Base-by-base conservation (phyloP, 2,113 vertebrate genomes). In the Corvus cornix region DNA sequence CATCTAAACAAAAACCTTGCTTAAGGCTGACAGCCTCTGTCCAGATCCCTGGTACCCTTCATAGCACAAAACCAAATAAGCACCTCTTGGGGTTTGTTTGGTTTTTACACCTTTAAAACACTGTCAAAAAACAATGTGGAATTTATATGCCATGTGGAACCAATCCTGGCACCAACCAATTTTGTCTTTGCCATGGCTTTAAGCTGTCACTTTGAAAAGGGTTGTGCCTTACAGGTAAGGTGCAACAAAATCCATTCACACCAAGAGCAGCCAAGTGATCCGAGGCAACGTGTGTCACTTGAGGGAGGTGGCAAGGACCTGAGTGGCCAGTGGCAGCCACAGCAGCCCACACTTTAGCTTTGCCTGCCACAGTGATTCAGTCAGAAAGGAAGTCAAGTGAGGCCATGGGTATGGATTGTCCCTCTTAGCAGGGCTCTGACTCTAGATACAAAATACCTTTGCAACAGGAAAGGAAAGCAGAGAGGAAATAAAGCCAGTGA, bases 201-300 rank as follows among this genome's bases (percentile, higher is more conserved):
- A 27, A 73, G 63, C n/a, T 66, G 58, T 19, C 41, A 4, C 28
- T 66, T 56, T 39, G 28, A 8, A 59, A 63, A 55, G 20, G 4
- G 4, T 2, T 37, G 13, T 17, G 24, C 7, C 7, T 59, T 30
- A 11, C 0, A 1, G 31, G 26, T 13, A 39, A 39, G 21, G 20
- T 23, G 30, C 28, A 60, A 63, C 10, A 72, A 74, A 51, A 66
- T 7, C 27, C 46, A 10, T 37, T 48, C 5, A 10, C 0, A 0
- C 9, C 19, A 15, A 31, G 53, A 80, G 69, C 43, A 43, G 27
- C 5, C 43, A 20, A 52, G 21, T 0, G 26, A 62, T 18, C 6
- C 0, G 0, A 63, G 62, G 35, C 6, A 4, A 30, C 19, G 1
- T 0, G 1, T 16, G 39, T 30, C 27, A 18, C 37, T 16, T 2